These are phyloP conservation scores for Drosophila fulvimacula DNA, from an alignment of 2,888 invertebrate species.

Conservation along the genomic window DNA sequence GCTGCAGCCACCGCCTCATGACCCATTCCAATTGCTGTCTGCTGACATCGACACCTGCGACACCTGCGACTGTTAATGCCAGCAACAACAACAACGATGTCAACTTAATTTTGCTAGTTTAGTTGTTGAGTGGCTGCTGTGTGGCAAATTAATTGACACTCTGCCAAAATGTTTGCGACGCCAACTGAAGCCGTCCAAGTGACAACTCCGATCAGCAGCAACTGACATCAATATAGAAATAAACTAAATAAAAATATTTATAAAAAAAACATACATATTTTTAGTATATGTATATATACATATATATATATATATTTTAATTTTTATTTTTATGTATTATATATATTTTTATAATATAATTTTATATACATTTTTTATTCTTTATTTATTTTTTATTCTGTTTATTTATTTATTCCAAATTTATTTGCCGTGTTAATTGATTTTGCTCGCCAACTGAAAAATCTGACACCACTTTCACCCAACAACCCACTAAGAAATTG, in stretches of 20 bases:
- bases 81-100: constrained; percentile 33
- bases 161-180: constrained; percentile 72
- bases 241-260: not conserved
- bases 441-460: not conserved
- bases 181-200: constrained; percentile 41
- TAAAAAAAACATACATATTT: no score
- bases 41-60: constrained; percentile 65
- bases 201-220: constrained; percentile 9
- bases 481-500: no score
- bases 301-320: not conserved
- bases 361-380: no score
- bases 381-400: no score
- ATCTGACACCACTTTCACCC: not conserved
- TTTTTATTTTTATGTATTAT: no score
- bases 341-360: no score
- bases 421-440: not conserved
- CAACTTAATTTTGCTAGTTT: constrained; percentile 76
- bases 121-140: constrained; percentile 60
- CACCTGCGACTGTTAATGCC: constrained; percentile 49
- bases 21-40: constrained; percentile 33
- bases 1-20: constrained; percentile 4
- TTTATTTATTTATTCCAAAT: no score
- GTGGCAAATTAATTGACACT: constrained; percentile 75
- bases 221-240: not conserved
- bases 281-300: no score